Evolutionary conservation across 1,140 invertebrate genomes (phyloP).

Genomic region (Platyura marginata): DNA sequence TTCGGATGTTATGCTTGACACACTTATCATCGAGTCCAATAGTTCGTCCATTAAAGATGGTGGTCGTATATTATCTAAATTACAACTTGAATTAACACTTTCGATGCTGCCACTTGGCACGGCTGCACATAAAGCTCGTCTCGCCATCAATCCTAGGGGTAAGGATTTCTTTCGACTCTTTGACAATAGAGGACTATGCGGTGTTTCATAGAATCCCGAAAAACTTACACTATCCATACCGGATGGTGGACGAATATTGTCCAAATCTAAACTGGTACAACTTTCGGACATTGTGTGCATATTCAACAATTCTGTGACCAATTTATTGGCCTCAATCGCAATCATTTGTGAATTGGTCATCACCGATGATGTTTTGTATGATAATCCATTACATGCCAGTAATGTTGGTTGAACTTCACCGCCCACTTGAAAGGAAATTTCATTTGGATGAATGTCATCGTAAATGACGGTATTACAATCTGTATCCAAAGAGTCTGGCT

Average conservation of each 20-base stretch:
- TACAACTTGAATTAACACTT: slow-evolving; percentile 33
- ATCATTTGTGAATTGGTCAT: slow-evolving; percentile 50
- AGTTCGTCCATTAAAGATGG: slow-evolving; percentile 64
- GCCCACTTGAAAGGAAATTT: slow-evolving; percentile 17
- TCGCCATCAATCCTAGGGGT: slow-evolving; percentile 45
- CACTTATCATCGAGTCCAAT: slow-evolving; percentile 63
- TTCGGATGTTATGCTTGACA: slow-evolving; percentile 65
- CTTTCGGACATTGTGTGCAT: slow-evolving; percentile 28
- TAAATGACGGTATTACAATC: slow-evolving; percentile 11
- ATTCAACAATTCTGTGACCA: slow-evolving; percentile 43
- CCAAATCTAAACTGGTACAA: slow-evolving; percentile 43
- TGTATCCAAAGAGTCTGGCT: slow-evolving; percentile 12
- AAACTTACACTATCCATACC: slow-evolving; percentile 34
- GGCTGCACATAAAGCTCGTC: slow-evolving; percentile 34
- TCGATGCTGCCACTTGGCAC: slow-evolving; percentile 15
- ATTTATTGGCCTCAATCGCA: slow-evolving; percentile 48
- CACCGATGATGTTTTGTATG: slow-evolving; percentile 7
- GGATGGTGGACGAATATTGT: slow-evolving; percentile 60
- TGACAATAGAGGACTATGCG: slow-evolving; percentile 16
- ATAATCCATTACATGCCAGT: background rate
- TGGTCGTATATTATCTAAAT: slow-evolving; percentile 61
- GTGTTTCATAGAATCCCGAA: slow-evolving; percentile 12
- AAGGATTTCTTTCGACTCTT: slow-evolving; percentile 40
- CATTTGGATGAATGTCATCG: slow-evolving; percentile 1
- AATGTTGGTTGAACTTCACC: slow-evolving; percentile 11